These are phyloP conservation scores for Dasypogon diadema DNA, from an alignment of 2,888 invertebrate species.

Conservation along the genomic window DNA sequence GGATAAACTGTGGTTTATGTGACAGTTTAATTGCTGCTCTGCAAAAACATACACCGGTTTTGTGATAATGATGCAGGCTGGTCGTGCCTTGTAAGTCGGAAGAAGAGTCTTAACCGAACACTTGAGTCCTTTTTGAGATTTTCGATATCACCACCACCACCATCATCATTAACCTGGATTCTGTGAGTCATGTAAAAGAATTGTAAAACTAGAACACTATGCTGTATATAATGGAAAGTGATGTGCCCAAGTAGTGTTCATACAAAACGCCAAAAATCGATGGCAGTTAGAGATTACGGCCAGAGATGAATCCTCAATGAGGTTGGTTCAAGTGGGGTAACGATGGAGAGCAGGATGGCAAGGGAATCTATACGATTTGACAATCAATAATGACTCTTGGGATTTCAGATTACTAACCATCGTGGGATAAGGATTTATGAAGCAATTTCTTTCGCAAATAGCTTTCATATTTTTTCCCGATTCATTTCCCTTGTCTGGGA, in stretches of 20 bases:
- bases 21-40: neutral
- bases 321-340: too few relatives aligned
- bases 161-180: constrained; percentile 31
- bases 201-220: neutral
- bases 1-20: neutral
- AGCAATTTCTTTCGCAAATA: neutral
- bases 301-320: neutral
- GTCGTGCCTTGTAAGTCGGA: neutral
- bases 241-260: neutral
- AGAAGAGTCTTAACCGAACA: neutral
- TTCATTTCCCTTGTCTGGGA: neutral
- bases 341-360: neutral
- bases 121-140: neutral
- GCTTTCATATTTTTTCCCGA: neutral
- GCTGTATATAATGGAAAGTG: neutral
- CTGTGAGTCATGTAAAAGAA: neutral
- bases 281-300: neutral
- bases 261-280: neutral
- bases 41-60: neutral
- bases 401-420: neutral
- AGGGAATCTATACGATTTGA: neutral
- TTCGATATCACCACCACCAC: too few relatives aligned
- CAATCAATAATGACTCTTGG: neutral
- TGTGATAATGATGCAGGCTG: neutral
- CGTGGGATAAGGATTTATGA: neutral